These are phyloP conservation scores for Catharus ustulatus DNA, from an alignment of 2,797 vertebrate genomes.

Conservation along the genomic window DNA sequence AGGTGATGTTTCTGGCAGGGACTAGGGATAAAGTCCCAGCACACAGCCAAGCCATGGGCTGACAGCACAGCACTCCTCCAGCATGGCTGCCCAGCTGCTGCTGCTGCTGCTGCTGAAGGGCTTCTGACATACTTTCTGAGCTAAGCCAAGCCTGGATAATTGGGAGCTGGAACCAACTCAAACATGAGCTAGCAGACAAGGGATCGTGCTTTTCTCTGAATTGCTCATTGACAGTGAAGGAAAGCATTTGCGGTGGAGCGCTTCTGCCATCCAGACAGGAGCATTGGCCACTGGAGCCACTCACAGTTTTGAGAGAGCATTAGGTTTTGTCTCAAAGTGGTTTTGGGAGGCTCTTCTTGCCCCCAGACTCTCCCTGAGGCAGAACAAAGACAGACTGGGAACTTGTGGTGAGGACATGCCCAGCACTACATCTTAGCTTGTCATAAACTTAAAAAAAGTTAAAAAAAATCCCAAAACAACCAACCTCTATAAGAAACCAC, in stretches of 20 bases:
- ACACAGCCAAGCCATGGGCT: accelerated
- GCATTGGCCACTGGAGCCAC: accelerated
- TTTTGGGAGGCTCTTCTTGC: not conserved
- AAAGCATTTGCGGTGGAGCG: not conserved
- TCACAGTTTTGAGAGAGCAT: not conserved
- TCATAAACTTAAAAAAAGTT: not conserved
- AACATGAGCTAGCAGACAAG: not conserved
- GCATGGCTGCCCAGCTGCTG: not conserved
- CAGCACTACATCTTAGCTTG: not conserved
- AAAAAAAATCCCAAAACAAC: not conserved
- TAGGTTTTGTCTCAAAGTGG: not conserved
- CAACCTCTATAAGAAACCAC: not conserved
- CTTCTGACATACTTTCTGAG: not conserved
- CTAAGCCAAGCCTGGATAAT: conserved; percentile 30
- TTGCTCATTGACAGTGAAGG: not conserved
- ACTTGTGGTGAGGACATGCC: accelerated
- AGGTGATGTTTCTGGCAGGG: not conserved
- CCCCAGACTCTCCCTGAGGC: not conserved
- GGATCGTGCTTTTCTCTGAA: not conserved
- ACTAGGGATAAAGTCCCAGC: accelerated
- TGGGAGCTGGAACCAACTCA: conserved; percentile 32
- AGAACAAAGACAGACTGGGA: not conserved
- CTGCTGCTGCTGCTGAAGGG: not conserved
- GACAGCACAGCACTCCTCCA: not conserved
- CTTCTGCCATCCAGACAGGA: not conserved